phyloP scores from a whole-genome alignment of 2,888 invertebrate species.

The Chorisops tibialis region DNA sequence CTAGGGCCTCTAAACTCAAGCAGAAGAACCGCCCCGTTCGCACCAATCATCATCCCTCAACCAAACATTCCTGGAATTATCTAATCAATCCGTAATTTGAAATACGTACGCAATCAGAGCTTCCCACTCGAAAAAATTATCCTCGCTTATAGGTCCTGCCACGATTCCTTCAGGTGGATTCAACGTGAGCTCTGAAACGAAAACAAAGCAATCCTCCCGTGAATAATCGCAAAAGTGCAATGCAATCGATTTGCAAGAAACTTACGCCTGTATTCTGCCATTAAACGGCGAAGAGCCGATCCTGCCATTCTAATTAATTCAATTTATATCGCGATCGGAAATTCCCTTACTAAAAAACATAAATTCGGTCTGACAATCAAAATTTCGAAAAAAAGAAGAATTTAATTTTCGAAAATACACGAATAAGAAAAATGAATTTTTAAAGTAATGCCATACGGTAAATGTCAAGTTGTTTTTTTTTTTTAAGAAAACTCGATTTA shows the following conservation, averaged over 20 bases:
- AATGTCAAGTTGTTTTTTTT: no score
- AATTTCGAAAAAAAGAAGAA: slow-evolving; percentile 10
- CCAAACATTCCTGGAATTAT: no score
- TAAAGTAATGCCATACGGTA: no score
- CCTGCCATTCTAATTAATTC: slow-evolving; percentile 66
- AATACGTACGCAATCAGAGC: slow-evolving; percentile 87
- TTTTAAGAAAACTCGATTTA: no score
- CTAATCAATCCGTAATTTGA: no score
- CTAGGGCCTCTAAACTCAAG: no score
- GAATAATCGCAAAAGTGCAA: no score
- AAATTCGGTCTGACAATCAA: slow-evolving; percentile 23
- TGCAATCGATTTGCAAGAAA: slow-evolving; percentile 21
- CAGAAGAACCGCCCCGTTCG: no score
- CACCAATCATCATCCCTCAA: no score
- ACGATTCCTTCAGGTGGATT: slow-evolving; percentile 98
- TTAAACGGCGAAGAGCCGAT: slow-evolving; percentile 75
- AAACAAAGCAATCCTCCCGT: slow-evolving; percentile 2
- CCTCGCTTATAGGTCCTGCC: slow-evolving; percentile 96
- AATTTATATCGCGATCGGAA: slow-evolving; percentile 4
- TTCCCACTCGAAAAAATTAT: slow-evolving; percentile 99
- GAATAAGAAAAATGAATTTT: no score
- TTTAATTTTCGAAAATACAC: no score
- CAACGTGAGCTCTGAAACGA: slow-evolving; percentile 73
- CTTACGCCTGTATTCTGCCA: slow-evolving; percentile 86
- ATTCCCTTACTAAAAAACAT: slow-evolving; percentile 9